These are phyloP conservation scores for Argyresthia goedartella DNA, from an alignment of 2,888 invertebrate genomes.

Conservation along the genomic window DNA sequence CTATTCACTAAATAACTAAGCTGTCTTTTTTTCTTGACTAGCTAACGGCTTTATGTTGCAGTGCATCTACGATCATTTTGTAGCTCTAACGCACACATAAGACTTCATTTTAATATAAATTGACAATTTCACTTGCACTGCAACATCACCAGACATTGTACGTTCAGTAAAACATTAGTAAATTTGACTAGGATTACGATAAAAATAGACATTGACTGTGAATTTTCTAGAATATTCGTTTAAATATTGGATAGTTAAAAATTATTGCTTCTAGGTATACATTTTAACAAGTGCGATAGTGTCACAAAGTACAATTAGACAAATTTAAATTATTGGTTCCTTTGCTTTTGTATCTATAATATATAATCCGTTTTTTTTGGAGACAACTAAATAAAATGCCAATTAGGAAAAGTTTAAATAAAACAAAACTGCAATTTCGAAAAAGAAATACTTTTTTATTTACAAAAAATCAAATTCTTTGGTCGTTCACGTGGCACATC, in stretches of 20 bases:
- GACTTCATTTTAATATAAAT: too few species aligned
- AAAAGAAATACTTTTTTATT: constrained; percentile 32
- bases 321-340: constrained; percentile 41
- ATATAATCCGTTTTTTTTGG: background rate
- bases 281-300: constrained; percentile 44
- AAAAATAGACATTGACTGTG: constrained; percentile 55
- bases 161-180: constrained; percentile 35
- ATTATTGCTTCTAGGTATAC: constrained; percentile 58
- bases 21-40: background rate
- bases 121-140: background rate
- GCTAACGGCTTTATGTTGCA: background rate
- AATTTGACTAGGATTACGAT: constrained; percentile 24
- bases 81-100: too few species aligned
- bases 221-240: constrained; percentile 25
- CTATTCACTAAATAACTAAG: background rate
- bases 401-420: constrained; percentile 21
- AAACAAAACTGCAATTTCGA: constrained; percentile 20
- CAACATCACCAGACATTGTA: background rate
- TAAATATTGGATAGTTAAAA: constrained; percentile 28
- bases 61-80: background rate
- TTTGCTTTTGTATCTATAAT: constrained; percentile 19
- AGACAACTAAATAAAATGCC: constrained; percentile 15
- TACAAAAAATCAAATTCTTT: constrained; percentile 37
- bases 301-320: constrained; percentile 20
- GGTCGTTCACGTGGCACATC: constrained; percentile 24